Percentiles rank a stretch among this genome's conserved stretches.
phyloP scores from a whole-genome alignment of 2,797 vertebrate species.

The Sebastolobus alascanus region DNA sequence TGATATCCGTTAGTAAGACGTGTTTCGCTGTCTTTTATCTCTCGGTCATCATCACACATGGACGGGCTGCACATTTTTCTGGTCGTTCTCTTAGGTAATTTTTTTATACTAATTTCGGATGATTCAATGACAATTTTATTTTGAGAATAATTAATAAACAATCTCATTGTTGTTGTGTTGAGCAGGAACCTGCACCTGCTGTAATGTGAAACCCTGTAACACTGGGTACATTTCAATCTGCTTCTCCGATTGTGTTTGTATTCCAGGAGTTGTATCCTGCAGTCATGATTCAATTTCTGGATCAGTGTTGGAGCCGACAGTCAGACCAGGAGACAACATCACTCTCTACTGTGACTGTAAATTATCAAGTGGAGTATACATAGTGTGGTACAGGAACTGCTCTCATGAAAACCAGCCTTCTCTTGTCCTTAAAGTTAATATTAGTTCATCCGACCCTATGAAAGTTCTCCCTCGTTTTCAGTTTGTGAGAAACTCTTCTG shows the following conservation, averaged over 20 bases:
- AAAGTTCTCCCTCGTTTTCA: background rate
- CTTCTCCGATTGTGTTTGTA: background rate
- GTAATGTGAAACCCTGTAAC: background rate
- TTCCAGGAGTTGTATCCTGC: slow-evolving; percentile 40
- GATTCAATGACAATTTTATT: background rate
- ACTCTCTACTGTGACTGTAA: slow-evolving; percentile 66
- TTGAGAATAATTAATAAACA: background rate
- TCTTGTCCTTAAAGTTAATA: slow-evolving; percentile 22
- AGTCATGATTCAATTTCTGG: slow-evolving; percentile 7
- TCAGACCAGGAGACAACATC: slow-evolving; percentile 57
- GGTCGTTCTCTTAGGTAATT: slow-evolving; percentile 33
- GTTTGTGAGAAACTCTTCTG: slow-evolving; percentile 14
- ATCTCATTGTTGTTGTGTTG: background rate
- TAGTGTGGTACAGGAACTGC: slow-evolving; percentile 66
- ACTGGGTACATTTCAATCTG: background rate
- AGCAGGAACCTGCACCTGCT: background rate
- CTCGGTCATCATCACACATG: slow-evolving; percentile 5
- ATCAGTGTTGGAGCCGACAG: slow-evolving; percentile 16
- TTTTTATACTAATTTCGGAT: fast-evolving
- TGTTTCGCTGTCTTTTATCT: background rate
- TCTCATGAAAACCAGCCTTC: slow-evolving; percentile 60
- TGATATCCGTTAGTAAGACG: background rate
- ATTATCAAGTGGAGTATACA: background rate
- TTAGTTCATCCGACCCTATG: no score
- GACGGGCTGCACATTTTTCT: slow-evolving; percentile 2